phyloP scores from a whole-genome alignment of 2,113 vertebrate genomes.

The Odocoileus virginianus region DNA sequence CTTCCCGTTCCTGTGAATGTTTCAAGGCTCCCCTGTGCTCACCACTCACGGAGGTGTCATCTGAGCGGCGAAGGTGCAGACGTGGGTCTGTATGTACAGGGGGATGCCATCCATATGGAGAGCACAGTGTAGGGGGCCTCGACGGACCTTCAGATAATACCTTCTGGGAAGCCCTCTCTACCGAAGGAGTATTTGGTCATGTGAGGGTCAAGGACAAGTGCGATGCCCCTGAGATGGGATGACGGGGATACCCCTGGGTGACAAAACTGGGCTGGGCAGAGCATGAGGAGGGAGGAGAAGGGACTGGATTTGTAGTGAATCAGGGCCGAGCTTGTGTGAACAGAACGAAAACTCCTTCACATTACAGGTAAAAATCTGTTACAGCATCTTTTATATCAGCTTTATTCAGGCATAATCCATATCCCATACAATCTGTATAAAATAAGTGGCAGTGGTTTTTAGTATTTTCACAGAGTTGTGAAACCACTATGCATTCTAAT shows the following conservation, averaged over 20 bases:
- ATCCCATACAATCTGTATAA: not conserved
- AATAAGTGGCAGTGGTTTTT: not conserved
- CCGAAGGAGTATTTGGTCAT: not conserved
- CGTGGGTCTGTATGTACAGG: not conserved
- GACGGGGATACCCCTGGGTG: too few relatives aligned
- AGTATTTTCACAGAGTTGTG: not conserved
- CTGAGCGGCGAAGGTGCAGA: not conserved
- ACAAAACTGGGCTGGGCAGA: not conserved
- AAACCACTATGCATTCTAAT: not conserved
- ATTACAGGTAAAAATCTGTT: not conserved
- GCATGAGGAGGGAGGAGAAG: not conserved
- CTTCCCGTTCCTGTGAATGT: not conserved
- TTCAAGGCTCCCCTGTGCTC: not conserved
- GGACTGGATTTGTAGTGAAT: too few relatives aligned
- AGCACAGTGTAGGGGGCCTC: not conserved
- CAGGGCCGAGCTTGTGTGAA: not conserved
- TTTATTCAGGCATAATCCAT: too few relatives aligned
- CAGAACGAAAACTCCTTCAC: not conserved
- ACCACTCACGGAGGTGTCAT: fast-evolving
- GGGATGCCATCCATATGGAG: fast-evolving
- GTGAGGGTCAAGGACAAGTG: not conserved
- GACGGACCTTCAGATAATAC: fast-evolving
- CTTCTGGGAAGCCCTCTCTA: not conserved
- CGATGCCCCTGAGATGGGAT: not conserved
- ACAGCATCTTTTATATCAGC: too few relatives aligned